Percentiles rank a stretch among this genome's conserved stretches.
Conservation (phyloP, 2,797 vertebrate genomes). For the Tachyglossus aculeatus region DNA sequence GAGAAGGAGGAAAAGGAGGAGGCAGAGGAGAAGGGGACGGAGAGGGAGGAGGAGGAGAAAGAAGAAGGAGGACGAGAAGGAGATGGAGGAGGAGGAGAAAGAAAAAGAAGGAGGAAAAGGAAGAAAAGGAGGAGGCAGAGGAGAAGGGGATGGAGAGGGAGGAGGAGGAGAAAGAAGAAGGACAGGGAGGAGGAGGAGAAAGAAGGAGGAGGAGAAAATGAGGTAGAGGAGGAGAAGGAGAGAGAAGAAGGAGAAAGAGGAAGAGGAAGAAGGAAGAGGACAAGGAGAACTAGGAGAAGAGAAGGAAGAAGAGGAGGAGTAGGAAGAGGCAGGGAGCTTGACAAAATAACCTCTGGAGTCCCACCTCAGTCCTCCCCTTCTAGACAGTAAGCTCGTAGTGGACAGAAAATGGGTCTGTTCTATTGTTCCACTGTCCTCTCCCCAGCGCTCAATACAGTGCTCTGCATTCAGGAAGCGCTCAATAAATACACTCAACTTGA, state of each 20-base stretch:
- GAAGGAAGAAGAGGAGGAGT: background rate
- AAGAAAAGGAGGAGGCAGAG: background rate
- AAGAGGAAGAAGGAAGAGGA: background rate
- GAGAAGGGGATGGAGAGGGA: background rate
- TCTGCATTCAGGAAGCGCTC: no score
- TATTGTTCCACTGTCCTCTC: no score
- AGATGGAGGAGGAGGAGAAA: background rate
- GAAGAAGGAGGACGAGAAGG: background rate
- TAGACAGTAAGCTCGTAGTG: no score
- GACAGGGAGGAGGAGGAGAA: background rate
- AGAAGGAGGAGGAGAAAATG: background rate
- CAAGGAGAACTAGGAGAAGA: background rate
- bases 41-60: fast-evolving
- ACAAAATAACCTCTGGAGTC: background rate
- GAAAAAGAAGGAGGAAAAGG: background rate
- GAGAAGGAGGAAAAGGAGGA: background rate
- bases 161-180: background rate
- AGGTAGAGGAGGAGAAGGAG: background rate
- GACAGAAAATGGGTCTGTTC: no score
- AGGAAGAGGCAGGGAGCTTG: background rate
- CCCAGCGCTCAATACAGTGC: no score
- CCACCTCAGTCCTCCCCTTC: no score
- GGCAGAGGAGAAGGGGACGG: fast-evolving
- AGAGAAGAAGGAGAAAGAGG: background rate
- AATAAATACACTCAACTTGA: fast-evolving